phyloP scores from a whole-genome alignment of 2,797 vertebrate species.

The Craterocephalus amniculus region DNA sequence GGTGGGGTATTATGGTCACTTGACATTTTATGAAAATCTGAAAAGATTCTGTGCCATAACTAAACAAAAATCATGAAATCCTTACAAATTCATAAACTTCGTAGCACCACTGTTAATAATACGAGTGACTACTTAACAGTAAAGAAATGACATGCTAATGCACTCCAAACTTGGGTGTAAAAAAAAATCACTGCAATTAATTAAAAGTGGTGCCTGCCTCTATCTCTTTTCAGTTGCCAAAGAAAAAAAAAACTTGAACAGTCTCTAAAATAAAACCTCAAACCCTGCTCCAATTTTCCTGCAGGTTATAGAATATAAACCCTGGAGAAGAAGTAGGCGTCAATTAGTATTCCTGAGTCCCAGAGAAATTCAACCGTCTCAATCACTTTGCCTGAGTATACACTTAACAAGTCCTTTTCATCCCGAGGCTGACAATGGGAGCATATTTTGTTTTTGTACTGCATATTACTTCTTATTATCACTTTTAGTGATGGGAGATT shows the following conservation, averaged over 20 bases:
- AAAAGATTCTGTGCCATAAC: neutral
- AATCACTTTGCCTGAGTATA: constrained; percentile 46
- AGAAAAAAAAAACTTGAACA: constrained; percentile 45
- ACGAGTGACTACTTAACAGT: constrained; percentile 1
- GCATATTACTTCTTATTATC: constrained; percentile 69
- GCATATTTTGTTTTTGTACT: constrained; percentile 57
- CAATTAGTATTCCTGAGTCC: constrained; percentile 48
- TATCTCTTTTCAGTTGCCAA: constrained; percentile 16
- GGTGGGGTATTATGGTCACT: neutral
- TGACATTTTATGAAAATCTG: neutral
- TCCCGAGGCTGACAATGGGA: constrained; percentile 54
- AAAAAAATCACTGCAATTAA: constrained; percentile 37
- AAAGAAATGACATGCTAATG: neutral
- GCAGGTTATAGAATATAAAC: constrained; percentile 31
- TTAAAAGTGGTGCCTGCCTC: constrained; percentile 27
- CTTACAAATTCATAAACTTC: neutral
- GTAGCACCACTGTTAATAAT: neutral
- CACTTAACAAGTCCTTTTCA: constrained; percentile 58
- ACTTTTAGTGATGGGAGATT: constrained; percentile 64
- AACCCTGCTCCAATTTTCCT: constrained; percentile 32
- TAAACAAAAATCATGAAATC: neutral
- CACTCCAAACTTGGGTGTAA: neutral
- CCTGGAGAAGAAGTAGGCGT: constrained; percentile 32
- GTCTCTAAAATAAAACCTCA: constrained; percentile 53
- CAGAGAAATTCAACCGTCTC: constrained; percentile 52